phyloP scores from a whole-genome alignment of 2,113 vertebrate genomes.

The Carlito syrichta region DNA sequence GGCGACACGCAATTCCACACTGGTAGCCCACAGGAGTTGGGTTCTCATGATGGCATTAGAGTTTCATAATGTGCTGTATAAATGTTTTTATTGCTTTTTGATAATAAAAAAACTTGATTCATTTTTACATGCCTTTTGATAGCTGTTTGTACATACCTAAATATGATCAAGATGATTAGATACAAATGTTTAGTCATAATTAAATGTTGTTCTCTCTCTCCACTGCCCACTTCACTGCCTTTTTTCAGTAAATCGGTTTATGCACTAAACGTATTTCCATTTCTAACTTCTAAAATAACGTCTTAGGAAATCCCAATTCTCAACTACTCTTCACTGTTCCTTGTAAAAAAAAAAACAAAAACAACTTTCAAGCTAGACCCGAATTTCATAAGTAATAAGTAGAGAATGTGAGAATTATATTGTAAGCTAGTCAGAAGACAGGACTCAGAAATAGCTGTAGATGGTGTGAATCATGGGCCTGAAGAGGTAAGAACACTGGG shows the following conservation, averaged over 20 bases:
- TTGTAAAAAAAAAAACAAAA: no score
- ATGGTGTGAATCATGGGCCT: not conserved
- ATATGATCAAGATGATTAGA: conserved; percentile 36
- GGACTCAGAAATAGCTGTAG: not conserved
- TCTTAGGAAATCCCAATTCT: conserved; percentile 5
- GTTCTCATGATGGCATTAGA: conserved; percentile 63
- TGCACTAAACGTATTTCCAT: not conserved
- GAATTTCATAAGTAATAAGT: not conserved
- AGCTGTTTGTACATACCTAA: conserved; percentile 47
- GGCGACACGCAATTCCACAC: not conserved
- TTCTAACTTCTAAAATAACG: conserved; percentile 17
- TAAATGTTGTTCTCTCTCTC: not conserved
- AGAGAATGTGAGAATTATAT: not conserved
- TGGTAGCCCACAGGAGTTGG: not conserved
- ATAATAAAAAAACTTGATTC: conserved; percentile 40
- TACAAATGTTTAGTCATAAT: conserved; percentile 26
- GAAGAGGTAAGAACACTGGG: not conserved
- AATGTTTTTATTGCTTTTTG: conserved; percentile 65
- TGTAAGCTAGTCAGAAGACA: not conserved
- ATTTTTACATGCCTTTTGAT: conserved; percentile 50
- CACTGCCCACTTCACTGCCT: not conserved
- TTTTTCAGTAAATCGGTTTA: not conserved
- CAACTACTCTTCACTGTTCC: not conserved
- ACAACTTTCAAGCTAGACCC: not conserved
- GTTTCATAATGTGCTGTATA: conserved; percentile 58